Percentiles rank a stretch among this genome's conserved stretches.
phyloP scores from a whole-genome alignment of 2,888 invertebrate genomes.

The Nysson spinosus region DNA sequence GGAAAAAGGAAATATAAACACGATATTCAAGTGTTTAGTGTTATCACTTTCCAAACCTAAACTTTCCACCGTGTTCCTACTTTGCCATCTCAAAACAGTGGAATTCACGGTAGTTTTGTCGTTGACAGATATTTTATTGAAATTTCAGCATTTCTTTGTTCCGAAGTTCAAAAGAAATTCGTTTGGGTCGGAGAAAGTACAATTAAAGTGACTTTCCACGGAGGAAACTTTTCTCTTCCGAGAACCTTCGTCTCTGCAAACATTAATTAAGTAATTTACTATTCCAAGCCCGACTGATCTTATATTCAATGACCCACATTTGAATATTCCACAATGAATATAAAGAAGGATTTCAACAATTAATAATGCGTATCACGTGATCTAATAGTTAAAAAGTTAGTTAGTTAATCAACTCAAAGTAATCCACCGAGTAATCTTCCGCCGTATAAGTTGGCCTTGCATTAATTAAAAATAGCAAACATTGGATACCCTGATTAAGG shows the following conservation, averaged over 20 bases:
- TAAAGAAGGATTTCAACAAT: not conserved
- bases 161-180: not conserved
- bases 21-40: too few species aligned
- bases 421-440: not conserved
- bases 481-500: too few species aligned
- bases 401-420: not conserved
- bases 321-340: not conserved
- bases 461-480: not conserved
- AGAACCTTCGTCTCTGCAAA: too few species aligned
- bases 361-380: not conserved
- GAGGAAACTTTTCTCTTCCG: not conserved
- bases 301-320: too few species aligned
- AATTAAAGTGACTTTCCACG: not conserved
- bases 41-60: too few species aligned
- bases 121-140: not conserved
- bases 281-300: too few species aligned
- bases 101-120: too few species aligned
- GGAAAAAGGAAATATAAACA: too few species aligned
- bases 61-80: too few species aligned
- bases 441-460: not conserved
- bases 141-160: not conserved
- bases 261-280: too few species aligned
- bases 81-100: too few species aligned
- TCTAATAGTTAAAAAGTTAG: not conserved
- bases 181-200: not conserved